Base-by-base conservation (phyloP, 2,113 vertebrate genomes). In the Chaetorhynchus papuensis region DNA sequence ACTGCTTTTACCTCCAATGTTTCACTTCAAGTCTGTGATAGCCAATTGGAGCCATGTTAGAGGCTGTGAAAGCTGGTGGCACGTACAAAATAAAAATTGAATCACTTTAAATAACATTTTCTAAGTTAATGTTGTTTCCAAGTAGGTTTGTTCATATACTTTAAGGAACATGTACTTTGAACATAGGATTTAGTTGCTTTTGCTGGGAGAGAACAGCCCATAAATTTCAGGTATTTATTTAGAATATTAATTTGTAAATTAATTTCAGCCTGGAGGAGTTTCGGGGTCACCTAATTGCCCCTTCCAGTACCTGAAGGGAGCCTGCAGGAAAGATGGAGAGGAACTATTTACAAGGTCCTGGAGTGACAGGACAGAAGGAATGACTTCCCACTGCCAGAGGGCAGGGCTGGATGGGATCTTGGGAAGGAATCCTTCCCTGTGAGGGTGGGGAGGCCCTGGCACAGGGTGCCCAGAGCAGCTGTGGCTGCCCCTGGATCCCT, bases 201-300 rank as follows among this genome's bases (percentile, higher is more conserved):
- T 42, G 18, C 3, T 19, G 27, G 2, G 7, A 4, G 5, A 9
- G 6, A 1, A 2, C 15, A 6, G 28, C 13, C 17, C 18, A 12
- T 47, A 69, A 2, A 24, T 74, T 74, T 77, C 27, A 57, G 19
- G 2, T 66, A 10, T 49, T 10, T 64, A 13, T 69, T 70, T 77
- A 49, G 21, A 53, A 12, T 66, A 5, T n/a, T 47, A 53, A 49
- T 80, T 50, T 70, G 12, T 86, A 66, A 70, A 35, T 66, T 21
- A 9, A 1, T 66, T 89, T 44, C 68, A 74, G 17, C 26, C 49
- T 54, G 35, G 35, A 71, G 24, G 24, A 41, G 9, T n/a, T 71
- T 56, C 0, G 0, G 7, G 8, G 22, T 35, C 35, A 50, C 31
- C 30, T 31, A 15, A 17, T 30, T 63, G 13, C 4, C 16, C 13